Evolutionary conservation across 2,113 vertebrate genomes (phyloP).

Genomic region (Columba janthina): DNA sequence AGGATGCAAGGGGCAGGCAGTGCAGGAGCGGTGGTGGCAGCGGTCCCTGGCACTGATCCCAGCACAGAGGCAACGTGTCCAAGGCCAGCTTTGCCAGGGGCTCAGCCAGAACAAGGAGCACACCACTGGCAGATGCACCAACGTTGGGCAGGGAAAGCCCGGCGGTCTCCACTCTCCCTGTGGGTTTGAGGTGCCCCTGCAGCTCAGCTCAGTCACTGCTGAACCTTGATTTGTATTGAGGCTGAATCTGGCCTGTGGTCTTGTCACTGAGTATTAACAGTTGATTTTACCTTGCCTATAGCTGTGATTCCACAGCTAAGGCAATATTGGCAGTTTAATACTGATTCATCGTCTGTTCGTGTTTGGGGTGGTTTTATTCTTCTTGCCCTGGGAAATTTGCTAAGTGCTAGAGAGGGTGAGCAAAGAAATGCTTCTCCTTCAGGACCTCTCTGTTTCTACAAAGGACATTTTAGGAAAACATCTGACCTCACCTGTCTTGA

Average conservation of each 20-base stretch:
- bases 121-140: not conserved
- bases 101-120: not conserved
- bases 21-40: not conserved
- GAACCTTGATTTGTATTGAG: not conserved
- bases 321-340: not conserved
- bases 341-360: not conserved
- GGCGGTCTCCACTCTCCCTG: rapidly evolving
- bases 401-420: not conserved
- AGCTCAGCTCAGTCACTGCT: not conserved
- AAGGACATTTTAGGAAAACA: not conserved
- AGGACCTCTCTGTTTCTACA: not conserved
- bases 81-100: rapidly evolving
- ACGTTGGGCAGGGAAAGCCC: not conserved
- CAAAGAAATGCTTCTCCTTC: not conserved
- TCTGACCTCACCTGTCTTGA: not conserved
- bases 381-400: not conserved
- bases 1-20: not conserved
- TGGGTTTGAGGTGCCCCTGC: not conserved
- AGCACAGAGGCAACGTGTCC: not conserved
- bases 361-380: not conserved
- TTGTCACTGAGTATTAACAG: not conserved
- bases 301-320: not conserved
- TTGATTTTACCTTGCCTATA: not conserved
- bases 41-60: not conserved
- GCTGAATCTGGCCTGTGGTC: not conserved